Percentiles rank a stretch among this genome's conserved stretches.
phyloP scores from a whole-genome alignment of 2,797 vertebrate genomes.

The Cryptoprocta ferox region DNA sequence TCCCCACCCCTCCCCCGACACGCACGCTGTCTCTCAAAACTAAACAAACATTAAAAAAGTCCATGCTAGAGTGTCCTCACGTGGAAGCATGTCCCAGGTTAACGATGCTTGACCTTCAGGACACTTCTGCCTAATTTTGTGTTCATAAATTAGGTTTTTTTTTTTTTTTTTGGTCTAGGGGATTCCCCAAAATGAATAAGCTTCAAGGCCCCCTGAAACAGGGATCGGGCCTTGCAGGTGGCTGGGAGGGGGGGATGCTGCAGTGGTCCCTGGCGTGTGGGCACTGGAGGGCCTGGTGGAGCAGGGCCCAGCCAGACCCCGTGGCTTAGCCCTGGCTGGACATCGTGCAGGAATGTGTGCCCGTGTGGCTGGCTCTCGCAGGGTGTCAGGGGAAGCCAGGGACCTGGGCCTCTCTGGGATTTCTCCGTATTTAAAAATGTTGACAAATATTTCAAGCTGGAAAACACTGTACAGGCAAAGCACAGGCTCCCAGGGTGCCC shows the following conservation, averaged over 20 bases:
- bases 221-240: neutral
- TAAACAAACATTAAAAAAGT: neutral
- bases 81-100: rapidly evolving
- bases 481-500: neutral
- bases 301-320: neutral
- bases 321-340: neutral
- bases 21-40: no score
- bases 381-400: neutral
- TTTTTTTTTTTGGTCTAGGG: neutral
- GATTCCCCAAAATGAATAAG: neutral
- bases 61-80: neutral
- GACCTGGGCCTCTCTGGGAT: neutral
- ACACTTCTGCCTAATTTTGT: neutral
- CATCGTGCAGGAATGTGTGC: no score
- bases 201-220: neutral
- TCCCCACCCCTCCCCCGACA: no score
- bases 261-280: rapidly evolving
- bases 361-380: no score
- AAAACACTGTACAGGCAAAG: neutral
- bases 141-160: neutral
- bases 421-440: neutral
- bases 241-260: neutral
- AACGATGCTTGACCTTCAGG: neutral
- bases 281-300: rapidly evolving
- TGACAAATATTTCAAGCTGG: neutral